Base-by-base conservation (phyloP, 1,140 invertebrate genomes). In the Aphis craccivora region DNA sequence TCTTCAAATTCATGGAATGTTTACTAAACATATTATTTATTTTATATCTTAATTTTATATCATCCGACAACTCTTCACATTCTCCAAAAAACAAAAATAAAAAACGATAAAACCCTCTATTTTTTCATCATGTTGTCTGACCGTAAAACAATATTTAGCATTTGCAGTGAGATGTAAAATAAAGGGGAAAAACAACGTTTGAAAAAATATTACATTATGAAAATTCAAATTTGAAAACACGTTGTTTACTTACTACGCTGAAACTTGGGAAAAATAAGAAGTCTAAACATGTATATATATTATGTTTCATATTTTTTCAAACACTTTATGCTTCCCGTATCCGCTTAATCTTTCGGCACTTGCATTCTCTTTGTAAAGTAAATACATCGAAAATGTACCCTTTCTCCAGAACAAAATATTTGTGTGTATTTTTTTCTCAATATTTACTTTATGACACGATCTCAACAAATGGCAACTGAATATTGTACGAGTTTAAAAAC, bases 131-230 rank as follows among this genome's bases (percentile, higher is more conserved):
- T 92, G 45, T 83, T 51, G 91, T 92, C 84, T 92, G 91, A 43
- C 76, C 91, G 76, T 81, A 91, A 92, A 92, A 92, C 76, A 92
- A 92, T 92, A 92, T 84, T 92, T 84, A 81, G 40, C 67, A 81
- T 91, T 48, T n/a, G 48, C 14, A 45, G 9, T 22, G 20, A 18
- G 2, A 23, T 30, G 48, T 14, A 23, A 43, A 35, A 91, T 51
- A 51, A 76, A 35, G 48, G 91, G 91, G 6, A 53, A 92, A 83
- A 92, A 92, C 43, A 92, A 84, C 76, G 67, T 53, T 84, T 84
- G 76, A 84, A 83, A 92, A 92, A 92, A 92, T 92, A 92, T 51
- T 84, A 92, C 76, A 84, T 90, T 60, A 55, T 92, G n/a, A 92
- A 84, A 91, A 92, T 83, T 51, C 35, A 92, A 92, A 92, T 92